phyloP scores from a whole-genome alignment of 2,888 invertebrate genomes.

The Drosophila pseudotakahashii region DNA sequence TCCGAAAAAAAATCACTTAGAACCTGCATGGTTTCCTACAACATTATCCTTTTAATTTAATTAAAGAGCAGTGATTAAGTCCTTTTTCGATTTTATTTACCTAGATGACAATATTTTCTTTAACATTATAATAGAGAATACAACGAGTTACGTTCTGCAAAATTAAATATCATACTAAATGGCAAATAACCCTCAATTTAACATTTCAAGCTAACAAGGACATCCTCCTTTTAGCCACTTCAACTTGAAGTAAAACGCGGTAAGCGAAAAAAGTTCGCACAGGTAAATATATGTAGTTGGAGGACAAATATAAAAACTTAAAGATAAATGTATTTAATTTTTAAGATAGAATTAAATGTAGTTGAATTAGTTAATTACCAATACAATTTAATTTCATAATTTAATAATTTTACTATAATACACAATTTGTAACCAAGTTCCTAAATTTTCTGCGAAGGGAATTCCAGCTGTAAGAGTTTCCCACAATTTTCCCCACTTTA shows the following conservation, averaged over 20 bases:
- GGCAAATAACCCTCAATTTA: no score
- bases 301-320: no score
- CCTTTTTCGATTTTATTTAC: background rate
- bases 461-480: background rate
- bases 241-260: conserved; percentile 5
- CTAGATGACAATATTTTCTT: no score
- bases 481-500: background rate
- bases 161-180: background rate
- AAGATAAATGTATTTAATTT: no score
- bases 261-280: background rate
- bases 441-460: background rate
- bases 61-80: no score
- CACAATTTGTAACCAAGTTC: no score
- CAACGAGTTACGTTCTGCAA: no score
- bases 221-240: background rate
- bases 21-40: background rate
- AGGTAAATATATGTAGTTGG: background rate
- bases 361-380: no score
- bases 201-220: background rate
- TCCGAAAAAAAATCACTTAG: background rate
- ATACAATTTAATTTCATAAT: no score
- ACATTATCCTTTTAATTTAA: no score
- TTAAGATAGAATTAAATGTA: no score
- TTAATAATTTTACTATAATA: no score
- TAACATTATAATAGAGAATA: background rate